Base-by-base conservation (phyloP, 2,113 vertebrate genomes). In the Scytalopus superciliaris region DNA sequence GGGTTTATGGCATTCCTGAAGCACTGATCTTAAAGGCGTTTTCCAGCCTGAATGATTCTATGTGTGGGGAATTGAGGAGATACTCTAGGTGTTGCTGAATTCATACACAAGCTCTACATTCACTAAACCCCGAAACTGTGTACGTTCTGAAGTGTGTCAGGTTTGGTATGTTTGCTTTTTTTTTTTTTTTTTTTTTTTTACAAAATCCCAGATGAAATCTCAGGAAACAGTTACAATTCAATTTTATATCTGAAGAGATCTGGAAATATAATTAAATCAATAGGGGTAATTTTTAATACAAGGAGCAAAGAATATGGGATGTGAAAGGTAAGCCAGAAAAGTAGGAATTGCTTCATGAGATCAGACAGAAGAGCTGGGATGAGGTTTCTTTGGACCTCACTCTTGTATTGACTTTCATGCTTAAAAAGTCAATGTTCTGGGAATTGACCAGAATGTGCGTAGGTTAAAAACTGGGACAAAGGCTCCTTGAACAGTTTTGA, bases 141-240 rank as follows among this genome's bases (percentile, higher is more conserved):
- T 37, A 24, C 2, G 2, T 35, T 80, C 55, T 40, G 40, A 76
- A 52, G 44, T 27, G 1, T 33, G 5, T 4, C 0, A 0, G 19
- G 23, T 55, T 28, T 47, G 4, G 3, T 56, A 10, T 53, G 17
- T n/a, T n/a, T n/a, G n/a, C n/a, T n/a, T n/a, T n/a, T n/a, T n/a
- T n/a, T n/a, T 31, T 75, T 18, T 7, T 2, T 44, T 53, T 70
- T 14, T 2, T 80, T 7, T 19, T 30, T 23, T 74, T 37, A 42
- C 39, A 21, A 49, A 11, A n/a, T 10, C 9, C 9, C 52, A 35
- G 30, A 5, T 52, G 49, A 86, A 92, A 49, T 50, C 40, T 87
- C 40, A 83, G 14, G 59, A 64, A 64, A 30, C 14, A 76, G 33
- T 56, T 89, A 67, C 19, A 66, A 16, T 62, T 91, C 15, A 30